phyloP scores from a whole-genome alignment of 2,888 invertebrate genomes.

The Acrobasis suavella region DNA sequence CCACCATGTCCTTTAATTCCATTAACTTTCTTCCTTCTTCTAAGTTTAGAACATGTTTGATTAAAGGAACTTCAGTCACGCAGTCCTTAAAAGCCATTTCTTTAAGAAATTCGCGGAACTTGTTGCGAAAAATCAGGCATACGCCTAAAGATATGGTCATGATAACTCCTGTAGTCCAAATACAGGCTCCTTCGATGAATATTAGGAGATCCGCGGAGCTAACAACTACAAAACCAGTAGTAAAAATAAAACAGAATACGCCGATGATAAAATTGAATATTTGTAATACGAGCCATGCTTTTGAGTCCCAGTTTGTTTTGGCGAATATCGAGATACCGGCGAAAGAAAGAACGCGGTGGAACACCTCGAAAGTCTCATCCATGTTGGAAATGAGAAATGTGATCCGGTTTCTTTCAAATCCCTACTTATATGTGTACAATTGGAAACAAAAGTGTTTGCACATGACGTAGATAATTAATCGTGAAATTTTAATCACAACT shows the following conservation, averaged over 20 bases:
- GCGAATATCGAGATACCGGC: constrained; percentile 63
- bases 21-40: constrained; percentile 40
- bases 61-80: constrained; percentile 59
- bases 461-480: no score
- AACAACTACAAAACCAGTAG: constrained; percentile 54
- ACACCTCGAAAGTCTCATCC: constrained; percentile 57
- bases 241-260: constrained; percentile 58
- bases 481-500: no score
- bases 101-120: constrained; percentile 56
- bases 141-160: constrained; percentile 64
- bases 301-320: constrained; percentile 54
- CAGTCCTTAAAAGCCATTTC: constrained; percentile 62
- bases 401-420: constrained; percentile 15
- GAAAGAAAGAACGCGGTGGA: constrained; percentile 57
- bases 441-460: background rate
- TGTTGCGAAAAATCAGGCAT: constrained; percentile 55
- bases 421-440: constrained; percentile 12
- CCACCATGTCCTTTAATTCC: constrained; percentile 55
- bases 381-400: constrained; percentile 37
- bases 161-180: constrained; percentile 70
- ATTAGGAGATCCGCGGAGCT: constrained; percentile 49
- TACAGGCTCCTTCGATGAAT: constrained; percentile 69
- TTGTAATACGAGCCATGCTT: constrained; percentile 55
- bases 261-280: constrained; percentile 59
- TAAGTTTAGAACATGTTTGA: constrained; percentile 42